phyloP scores from a whole-genome alignment of 2,113 vertebrate species.

The Eonycteris spelaea region DNA sequence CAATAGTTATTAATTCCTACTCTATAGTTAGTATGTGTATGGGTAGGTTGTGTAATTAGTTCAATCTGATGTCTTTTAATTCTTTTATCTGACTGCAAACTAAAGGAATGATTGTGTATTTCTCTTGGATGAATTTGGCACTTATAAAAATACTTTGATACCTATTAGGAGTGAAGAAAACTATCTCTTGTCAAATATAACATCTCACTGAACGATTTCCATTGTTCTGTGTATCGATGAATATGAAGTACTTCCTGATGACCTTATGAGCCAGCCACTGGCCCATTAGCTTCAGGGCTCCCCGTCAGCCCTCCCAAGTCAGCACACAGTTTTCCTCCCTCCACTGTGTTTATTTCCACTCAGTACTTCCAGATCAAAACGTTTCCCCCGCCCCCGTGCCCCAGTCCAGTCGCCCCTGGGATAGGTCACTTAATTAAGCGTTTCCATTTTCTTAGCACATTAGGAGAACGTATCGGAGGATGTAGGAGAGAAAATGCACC shows the following conservation, averaged over 20 bases:
- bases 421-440: neutral
- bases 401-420: neutral
- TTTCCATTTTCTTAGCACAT: neutral
- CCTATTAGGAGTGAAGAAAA: neutral
- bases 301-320: neutral
- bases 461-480: neutral
- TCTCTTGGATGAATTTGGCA: neutral
- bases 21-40: neutral
- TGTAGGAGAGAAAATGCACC: neutral
- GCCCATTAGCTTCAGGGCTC: neutral
- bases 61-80: neutral
- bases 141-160: neutral
- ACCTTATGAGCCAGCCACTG: neutral
- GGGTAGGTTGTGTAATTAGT: neutral
- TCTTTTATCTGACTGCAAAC: neutral
- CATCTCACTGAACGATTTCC: neutral
- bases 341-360: neutral
- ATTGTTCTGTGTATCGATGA: neutral
- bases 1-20: neutral
- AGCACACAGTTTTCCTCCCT: neutral
- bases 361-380: neutral
- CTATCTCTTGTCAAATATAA: neutral
- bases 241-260: neutral
- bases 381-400: neutral
- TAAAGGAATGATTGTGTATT: neutral